Evolutionary conservation across 2,797 vertebrate genomes (phyloP), one percentile per base, ranked within the genome.

Genomic region (Intellagama lesueurii): DNA sequence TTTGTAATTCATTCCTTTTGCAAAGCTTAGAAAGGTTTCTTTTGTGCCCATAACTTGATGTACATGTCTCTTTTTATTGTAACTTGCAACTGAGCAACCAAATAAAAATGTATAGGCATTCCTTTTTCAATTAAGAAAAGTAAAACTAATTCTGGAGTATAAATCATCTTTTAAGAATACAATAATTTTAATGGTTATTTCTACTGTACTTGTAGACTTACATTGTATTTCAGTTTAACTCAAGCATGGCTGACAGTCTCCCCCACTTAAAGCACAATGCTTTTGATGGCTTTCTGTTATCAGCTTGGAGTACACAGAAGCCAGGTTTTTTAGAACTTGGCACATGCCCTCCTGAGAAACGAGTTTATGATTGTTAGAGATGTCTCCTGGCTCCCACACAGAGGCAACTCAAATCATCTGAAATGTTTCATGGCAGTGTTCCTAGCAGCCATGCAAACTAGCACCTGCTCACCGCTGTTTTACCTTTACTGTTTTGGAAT

Each of bases 361-460:
- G 75, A 7, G 77, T 56, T 22, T 87, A 92, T 91, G 87, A 87
- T 90, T 40, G 81, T 87, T 79, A 87, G 86, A 1, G 49, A 0
- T 91, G 26, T 80, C 73, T 92, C 92, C 88, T 7, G 44, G 76
- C 60, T 81, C n/a, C 86, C 90, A 24, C 69, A 87, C 16, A 90
- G 66, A 87, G 56, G 69, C 78, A 81, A 89, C 64, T 66, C 73
- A 93, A 91, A 90, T 87, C 49, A 92, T 66, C 78, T 44, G 69
- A 88, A 49, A 85, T 88, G 19, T 1, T 91, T 89, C 90, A 80
- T 76, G 35, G 0, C 77, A 83, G 56, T 88, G 11, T 14, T 94
- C 75, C 78, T 76, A 89, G 87, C 86, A 87, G 83, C 85, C 49
- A 89, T 92, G 60, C 6, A 90, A 86, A 81, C 28, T 7, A 5